Evolutionary conservation across 2,113 vertebrate genomes (phyloP), one percentile per base, ranked within the genome.

Genomic region (Nesogale talazaci): DNA sequence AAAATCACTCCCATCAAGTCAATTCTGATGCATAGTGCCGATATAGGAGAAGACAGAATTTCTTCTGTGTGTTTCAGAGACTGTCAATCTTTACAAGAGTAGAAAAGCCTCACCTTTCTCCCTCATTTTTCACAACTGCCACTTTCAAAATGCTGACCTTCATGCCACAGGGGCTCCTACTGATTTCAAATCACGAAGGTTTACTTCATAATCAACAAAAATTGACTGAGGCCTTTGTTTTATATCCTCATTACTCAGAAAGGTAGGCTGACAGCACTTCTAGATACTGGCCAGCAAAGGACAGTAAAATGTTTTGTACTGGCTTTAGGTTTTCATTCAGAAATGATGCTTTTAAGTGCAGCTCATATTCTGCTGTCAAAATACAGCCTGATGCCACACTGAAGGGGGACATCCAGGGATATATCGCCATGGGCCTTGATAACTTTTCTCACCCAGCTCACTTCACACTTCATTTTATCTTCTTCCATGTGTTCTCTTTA

Each of bases 111-210:
- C 46, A 52, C 46, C 46, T 52, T 52, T 52, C 46, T 52, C 46
- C 46, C 46, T 10, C 46, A 52, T 52, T 12, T 52, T 52, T 52
- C 46, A 5, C 10, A 11, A 52, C 46, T 8, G 46, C 10, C 14
- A 10, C 9, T 10, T 52, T 6, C 46, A 52, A 52, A 52, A 52
- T 52, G 46, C 46, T 52, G 46, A 52, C 46, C 46, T 52, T 52
- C 14, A 6, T 52, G 46, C 46, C 14, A 12, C 46, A 52, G 14
- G 46, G 9, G 46, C 46, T 75, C 23, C 70, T n/a, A n/a, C 36
- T 83, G n/a, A 82, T 14, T 81, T 83, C 78, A 82, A 88, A 52
- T 52, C 46, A 52, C 46, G 29, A 70, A 91, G 23, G 8, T 76
- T 91, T 61, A 86, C 72, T 86, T 92, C 7, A 56, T 52, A n/a